Evolutionary conservation across 2,113 vertebrate species (phyloP), one percentile per base, ranked within the genome.

Genomic region (Brevimyrus niger): DNA sequence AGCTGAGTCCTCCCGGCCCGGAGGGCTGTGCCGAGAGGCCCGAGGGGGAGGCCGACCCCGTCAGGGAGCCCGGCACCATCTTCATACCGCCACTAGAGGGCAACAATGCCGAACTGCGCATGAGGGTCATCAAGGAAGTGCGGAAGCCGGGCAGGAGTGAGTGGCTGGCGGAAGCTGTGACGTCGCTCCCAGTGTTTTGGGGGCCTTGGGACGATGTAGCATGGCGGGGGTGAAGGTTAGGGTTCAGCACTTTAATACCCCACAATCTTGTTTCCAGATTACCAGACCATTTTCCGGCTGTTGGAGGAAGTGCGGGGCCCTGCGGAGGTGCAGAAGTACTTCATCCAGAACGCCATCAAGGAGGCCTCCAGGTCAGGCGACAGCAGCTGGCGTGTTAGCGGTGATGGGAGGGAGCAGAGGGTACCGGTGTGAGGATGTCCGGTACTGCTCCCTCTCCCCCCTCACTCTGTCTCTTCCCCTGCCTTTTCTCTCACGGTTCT

Each of bases 101-200:
- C 88, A 97, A 89, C 93, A 98, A 99, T 69, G 97, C 97, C n/a
- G 98, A 99, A 91, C 95, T 98, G 93, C 97, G 97, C 91, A 96
- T 96, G 23, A 95, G 96, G 90, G 94, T 99, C 92, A 97, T 99
- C 94, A 99, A 98, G 91, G 98, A 99, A 93, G 97, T 99, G 93
- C 97, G 98, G 90, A 99, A 98, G 92, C 98, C 98, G n/a, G 98
- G 98, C 90, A 95, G 97, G 93, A 99, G 98, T 99, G 95, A 98
- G 98, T 97, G 73, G 23, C 46, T 31, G 23, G 19, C 7, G 61
- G n/a, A 50, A 27, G 35, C 73, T 6, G 35, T 2, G 15, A n/a
- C 10, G 35, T 42, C 42, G 17, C 35, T n/a, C 42, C 27, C 46
- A 9, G 61, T 6, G n/a, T 53, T 15, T 6, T 4, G 2, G 4